These are phyloP conservation scores for Corydoras maculifer DNA, from an alignment of 2,113 vertebrate species.

Conservation along the genomic window DNA sequence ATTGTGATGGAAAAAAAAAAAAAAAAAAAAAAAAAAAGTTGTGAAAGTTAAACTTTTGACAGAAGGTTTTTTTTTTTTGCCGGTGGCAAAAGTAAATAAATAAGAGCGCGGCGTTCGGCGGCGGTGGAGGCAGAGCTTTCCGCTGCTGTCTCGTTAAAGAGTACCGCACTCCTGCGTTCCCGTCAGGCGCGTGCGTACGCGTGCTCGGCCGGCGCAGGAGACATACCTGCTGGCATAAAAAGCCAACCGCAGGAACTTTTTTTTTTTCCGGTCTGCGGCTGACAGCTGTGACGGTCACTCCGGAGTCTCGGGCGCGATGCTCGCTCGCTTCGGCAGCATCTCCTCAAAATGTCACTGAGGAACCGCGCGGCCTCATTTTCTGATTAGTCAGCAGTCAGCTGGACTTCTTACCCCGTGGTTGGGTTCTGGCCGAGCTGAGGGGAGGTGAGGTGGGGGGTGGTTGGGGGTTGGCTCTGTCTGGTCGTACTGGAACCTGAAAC, in stretches of 20 bases:
- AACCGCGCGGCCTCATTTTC: background rate
- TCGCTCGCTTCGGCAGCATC: background rate
- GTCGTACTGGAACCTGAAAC: no score
- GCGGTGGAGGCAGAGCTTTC: background rate
- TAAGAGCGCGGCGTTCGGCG: background rate
- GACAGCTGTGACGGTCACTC: background rate
- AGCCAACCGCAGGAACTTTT: background rate
- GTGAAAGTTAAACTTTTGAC: background rate
- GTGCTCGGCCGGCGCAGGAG: background rate
- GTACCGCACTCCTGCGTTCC: no score
- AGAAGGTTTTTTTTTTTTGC: background rate
- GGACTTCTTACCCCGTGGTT: background rate
- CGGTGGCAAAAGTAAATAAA: background rate
- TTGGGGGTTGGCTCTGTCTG: no score
- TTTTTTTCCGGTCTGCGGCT: background rate
- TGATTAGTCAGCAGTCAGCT: constrained; percentile 3
- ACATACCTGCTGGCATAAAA: background rate
- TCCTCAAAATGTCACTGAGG: background rate
- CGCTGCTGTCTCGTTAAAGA: background rate
- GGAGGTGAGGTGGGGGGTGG: no score
- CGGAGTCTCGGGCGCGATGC: background rate
- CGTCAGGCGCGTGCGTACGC: no score
- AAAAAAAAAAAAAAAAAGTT: background rate
- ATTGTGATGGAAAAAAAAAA: no score
- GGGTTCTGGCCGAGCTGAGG: no score